Percentiles rank a stretch among this genome's conserved stretches.
Conservation (phyloP, 2,888 invertebrate genomes). For the Xestoiulus laeticollis region DNA sequence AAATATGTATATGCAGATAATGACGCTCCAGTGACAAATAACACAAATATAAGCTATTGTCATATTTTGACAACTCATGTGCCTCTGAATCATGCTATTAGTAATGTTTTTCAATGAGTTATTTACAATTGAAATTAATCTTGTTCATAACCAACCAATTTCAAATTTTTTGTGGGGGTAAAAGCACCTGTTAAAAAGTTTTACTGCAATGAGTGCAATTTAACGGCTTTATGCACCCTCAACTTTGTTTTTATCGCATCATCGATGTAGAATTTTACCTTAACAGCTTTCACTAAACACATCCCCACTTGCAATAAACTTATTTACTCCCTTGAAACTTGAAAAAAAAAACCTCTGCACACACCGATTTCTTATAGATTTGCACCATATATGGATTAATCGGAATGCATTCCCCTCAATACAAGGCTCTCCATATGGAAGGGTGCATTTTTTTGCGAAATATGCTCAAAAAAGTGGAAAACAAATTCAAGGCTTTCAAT, state of each 20-base stretch:
- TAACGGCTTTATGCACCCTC: neutral
- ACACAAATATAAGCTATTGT: no score
- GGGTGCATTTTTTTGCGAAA: neutral
- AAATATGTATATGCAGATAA: no score
- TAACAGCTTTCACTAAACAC: neutral
- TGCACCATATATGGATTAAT: conserved; percentile 22
- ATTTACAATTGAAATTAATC: no score
- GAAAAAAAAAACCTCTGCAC: neutral
- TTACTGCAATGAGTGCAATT: neutral
- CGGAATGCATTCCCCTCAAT: neutral
- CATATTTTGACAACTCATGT: no score
- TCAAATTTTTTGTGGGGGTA: neutral
- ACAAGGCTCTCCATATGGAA: neutral
- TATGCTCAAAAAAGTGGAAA: neutral
- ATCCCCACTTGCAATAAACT: neutral
- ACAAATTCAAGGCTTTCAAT: neutral
- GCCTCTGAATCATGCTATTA: no score
- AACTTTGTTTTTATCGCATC: neutral
- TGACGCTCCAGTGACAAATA: no score
- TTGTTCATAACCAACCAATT: neutral
- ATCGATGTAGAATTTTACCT: neutral
- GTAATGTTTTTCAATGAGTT: no score
- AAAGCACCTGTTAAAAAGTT: neutral
- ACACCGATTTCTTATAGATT: neutral
- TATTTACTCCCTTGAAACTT: neutral